Base-by-base conservation (phyloP, 2,888 invertebrate genomes). In the Conchocele bisecta region DNA sequence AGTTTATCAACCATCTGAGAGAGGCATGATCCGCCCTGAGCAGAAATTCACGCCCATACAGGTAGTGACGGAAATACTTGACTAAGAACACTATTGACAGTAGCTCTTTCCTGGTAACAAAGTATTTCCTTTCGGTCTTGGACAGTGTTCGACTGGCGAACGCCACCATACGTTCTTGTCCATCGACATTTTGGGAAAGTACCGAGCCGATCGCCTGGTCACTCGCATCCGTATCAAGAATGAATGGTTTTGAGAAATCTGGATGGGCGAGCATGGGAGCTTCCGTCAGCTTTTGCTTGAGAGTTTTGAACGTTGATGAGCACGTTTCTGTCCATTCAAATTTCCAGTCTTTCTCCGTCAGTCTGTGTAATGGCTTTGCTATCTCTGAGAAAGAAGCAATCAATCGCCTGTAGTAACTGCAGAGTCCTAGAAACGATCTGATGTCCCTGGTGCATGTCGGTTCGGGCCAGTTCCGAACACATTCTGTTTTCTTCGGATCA, bases 21-120 rank as follows among this genome's bases (percentile, higher is more conserved):
- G 82, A 72, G 3, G 58, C 44, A 41, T 83, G 81, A 46, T 83
- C 81, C 6, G 83, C 79, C 29, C 82, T 44, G n/a, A 79, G 39
- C 4, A 58, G 7, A 51, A 81, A 77, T 24, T 51, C 6, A 39
- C 48, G 35, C 7, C 78, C 78, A 26, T 67, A 74, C 24, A 83
- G 41, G 42, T 83, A 83, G n/a, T 66, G 78, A 7, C 61, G 39
- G 41, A 73, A 83, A 20, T 79, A 53, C 42, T 75, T 77, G 17
- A 80, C 51, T 57, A 72, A 72, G n/a, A n/a, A n/a, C n/a, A n/a
- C n/a, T n/a, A n/a, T n/a, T n/a, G n/a, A n/a, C n/a, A n/a, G n/a
- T n/a, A n/a, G n/a, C n/a, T 46, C 58, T 28, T 41, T 28, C 3
- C 58, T 24, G 24, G 29, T 58, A 1, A 42, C 44, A 57, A 56